These are phyloP conservation scores for Griposia aprilina DNA, from an alignment of 2,888 invertebrate genomes.

Conservation along the genomic window DNA sequence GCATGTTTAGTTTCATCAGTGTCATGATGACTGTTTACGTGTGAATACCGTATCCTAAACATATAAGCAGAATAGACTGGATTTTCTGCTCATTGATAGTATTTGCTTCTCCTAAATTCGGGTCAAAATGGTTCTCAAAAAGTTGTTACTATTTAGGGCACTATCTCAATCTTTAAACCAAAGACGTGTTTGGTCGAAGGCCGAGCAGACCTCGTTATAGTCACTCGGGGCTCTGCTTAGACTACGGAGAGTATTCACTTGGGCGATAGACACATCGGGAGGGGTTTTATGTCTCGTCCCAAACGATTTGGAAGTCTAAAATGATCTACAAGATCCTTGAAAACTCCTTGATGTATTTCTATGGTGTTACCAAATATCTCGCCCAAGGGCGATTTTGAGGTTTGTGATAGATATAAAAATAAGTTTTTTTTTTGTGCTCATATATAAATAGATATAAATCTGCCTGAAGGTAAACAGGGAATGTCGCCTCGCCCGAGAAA, in stretches of 20 bases:
- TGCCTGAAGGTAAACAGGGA: not conserved
- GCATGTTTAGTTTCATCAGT: not conserved
- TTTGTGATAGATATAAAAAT: not conserved
- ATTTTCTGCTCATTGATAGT: conserved; percentile 23
- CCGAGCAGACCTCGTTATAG: conserved; percentile 36
- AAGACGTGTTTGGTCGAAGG: conserved; percentile 33
- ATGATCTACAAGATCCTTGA: conserved; percentile 20
- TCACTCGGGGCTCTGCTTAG: conserved; percentile 21
- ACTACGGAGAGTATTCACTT: conserved; percentile 9
- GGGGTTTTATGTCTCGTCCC: conserved; percentile 52
- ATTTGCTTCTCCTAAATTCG: not conserved
- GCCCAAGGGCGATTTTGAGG: not conserved
- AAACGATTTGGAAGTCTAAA: conserved; percentile 33
- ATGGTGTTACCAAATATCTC: conserved; percentile 13
- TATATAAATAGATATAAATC: conserved; percentile 10
- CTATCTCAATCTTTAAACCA: conserved; percentile 57
- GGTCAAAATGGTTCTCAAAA: conserved; percentile 45
- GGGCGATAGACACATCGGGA: conserved; percentile 42
- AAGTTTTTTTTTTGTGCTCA: not conserved
- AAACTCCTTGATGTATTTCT: conserved; percentile 5
- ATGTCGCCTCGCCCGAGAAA: conserved; percentile 19
- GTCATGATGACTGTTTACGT: not conserved
- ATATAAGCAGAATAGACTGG: too few relatives aligned
- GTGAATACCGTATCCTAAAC: not conserved
- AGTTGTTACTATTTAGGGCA: conserved; percentile 53